Evolutionary conservation across 2,113 vertebrate genomes (phyloP), one percentile per base, ranked within the genome.

Genomic region (Corythornis madagascariensis): DNA sequence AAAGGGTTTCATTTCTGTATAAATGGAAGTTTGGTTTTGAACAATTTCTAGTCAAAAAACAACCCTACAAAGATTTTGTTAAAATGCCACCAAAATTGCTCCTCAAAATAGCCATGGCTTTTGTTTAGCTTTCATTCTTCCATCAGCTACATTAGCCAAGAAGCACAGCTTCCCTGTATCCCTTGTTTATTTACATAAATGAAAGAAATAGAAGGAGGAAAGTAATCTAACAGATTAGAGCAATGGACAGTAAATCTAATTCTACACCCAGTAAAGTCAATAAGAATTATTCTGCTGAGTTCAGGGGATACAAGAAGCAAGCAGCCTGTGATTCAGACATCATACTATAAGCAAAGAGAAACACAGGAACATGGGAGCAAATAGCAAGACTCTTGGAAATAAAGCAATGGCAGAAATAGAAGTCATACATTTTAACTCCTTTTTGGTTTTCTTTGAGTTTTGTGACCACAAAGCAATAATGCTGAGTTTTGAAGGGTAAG

Each of bases 211-310:
- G 33, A 12, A 38, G 66, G 25, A 90, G 66, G 55, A 65, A 92
- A 94, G 81, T 63, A 93, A 93, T 84, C 77, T 94, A 92, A 78
- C 45, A 87, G 77, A 92, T 94, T 84, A 92, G 60, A 70, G 74
- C 86, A 94, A 82, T 63, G 83, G 86, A 83, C 73, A 88, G 86
- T 83, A 96, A 96, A 96, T 92, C 77, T 81, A 93, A 87, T 95
- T 90, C 77, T 79, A 21, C 71, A 78, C n/a, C 35, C 64, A 84
- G 40, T 67, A 83, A 94, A 94, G 90, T 88, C 80, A 79, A 69
- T 94, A 95, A 45, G 70, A 88, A 78, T 93, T 94, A 83, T 89
- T 94, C 66, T 83, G 45, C 50, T 78, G 70, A 78, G 33, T 92
- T 94, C 83, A 88, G 19, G 55, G 70, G 48, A 21, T 65, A 35